A percentile compares a stretch with the other conserved stretches of the same genome.
phyloP scores from a whole-genome alignment of 2,888 invertebrate genomes.

The Megaustenia siamemsis region DNA sequence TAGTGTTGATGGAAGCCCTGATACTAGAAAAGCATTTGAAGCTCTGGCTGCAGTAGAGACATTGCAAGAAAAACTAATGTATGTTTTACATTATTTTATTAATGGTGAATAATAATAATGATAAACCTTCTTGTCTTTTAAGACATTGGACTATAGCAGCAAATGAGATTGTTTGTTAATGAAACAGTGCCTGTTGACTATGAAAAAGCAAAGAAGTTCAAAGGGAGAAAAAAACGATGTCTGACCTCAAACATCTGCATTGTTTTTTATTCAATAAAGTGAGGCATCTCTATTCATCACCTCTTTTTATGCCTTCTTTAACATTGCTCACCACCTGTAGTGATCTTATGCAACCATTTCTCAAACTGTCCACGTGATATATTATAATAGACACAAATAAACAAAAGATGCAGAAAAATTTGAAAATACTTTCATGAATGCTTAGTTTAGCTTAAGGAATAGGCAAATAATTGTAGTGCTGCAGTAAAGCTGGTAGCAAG shows the following conservation, averaged over 20 bases:
- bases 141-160: not conserved
- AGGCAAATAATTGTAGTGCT: too few relatives aligned
- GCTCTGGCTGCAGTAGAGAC: slow-evolving; percentile 74
- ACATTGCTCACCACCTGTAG: too few relatives aligned
- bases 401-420: too few relatives aligned
- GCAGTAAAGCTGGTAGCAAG: too few relatives aligned
- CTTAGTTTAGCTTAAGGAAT: too few relatives aligned
- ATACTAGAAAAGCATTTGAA: slow-evolving; percentile 76
- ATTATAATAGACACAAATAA: too few relatives aligned
- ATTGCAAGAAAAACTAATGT: slow-evolving; percentile 77
- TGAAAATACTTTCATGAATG: too few relatives aligned
- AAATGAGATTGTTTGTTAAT: not conserved
- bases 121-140: too few relatives aligned
- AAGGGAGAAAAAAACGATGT: not conserved
- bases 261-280: not conserved
- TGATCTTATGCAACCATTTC: too few relatives aligned
- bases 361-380: too few relatives aligned
- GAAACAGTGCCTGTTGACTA: not conserved
- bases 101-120: not conserved
- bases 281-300: too few relatives aligned
- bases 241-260: not conserved
- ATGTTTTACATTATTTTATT: slow-evolving; percentile 55
- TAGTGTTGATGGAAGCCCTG: slow-evolving; percentile 58
- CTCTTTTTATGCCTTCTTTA: too few relatives aligned
- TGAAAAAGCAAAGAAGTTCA: not conserved